Percentiles rank a stretch among this genome's conserved stretches.
Evolutionary conservation across 2,888 invertebrate species (phyloP).

Genomic region (Orchesella flavescens): DNA sequence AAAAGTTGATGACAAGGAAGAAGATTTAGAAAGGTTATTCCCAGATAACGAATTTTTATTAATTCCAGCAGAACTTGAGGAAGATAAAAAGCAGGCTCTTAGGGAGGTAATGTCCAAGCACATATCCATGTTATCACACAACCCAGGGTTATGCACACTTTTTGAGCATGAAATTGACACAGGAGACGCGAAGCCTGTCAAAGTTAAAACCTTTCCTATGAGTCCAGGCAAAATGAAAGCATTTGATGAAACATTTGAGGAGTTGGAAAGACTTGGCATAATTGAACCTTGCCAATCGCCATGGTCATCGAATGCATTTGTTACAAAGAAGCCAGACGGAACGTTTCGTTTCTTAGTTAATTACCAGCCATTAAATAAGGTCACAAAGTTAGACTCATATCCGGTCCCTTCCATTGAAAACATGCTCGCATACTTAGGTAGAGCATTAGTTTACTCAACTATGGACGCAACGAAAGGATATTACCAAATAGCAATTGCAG

Average conservation of each 20-base stretch:
- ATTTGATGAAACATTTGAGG: conserved; percentile 55
- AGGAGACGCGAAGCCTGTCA: conserved; percentile 44
- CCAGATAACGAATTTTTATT: conserved; percentile 4
- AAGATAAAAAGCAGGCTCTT: conserved; percentile 12
- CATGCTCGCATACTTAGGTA: conserved; percentile 73
- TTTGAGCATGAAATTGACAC: conserved; percentile 42
- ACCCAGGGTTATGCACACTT: conserved; percentile 40
- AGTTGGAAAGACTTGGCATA: conserved; percentile 47
- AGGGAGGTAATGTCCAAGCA: conserved; percentile 9
- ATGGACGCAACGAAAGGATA: conserved; percentile 73
- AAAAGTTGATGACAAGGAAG: neutral
- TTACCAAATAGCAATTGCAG: conserved; percentile 72
- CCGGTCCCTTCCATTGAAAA: conserved; percentile 72
- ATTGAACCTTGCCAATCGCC: conserved; percentile 52
- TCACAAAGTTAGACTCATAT: conserved; percentile 50
- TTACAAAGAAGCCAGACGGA: conserved; percentile 73
- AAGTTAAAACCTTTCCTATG: conserved; percentile 45
- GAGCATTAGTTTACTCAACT: conserved; percentile 72
- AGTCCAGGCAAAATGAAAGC: conserved; percentile 40
- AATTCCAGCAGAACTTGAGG: conserved; percentile 16
- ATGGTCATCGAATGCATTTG: conserved; percentile 60
- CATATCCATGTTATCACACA: conserved; percentile 26
- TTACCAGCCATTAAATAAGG: conserved; percentile 70
- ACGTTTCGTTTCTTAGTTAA: conserved; percentile 72
- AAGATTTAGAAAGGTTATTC: conserved; percentile 25